Evolutionary conservation across 2,113 vertebrate genomes (phyloP).

Genomic region (Anser brachyrhynchus): DNA sequence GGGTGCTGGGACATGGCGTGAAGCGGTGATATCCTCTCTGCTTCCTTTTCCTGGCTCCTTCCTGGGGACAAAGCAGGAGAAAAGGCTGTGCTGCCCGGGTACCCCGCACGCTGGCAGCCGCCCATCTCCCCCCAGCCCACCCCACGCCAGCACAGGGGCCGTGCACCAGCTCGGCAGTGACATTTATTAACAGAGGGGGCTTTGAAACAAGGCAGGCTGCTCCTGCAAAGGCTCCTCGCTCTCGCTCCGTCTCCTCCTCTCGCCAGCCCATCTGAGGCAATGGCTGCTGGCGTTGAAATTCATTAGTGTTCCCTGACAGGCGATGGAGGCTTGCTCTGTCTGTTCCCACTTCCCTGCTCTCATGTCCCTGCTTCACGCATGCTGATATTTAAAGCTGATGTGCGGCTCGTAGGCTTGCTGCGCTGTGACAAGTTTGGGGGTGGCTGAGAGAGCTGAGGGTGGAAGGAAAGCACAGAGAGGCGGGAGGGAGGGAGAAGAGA

Average conservation of each 20-base stretch:
- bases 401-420: slow-evolving; percentile 77
- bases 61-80: not conserved
- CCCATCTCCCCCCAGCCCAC: not conserved
- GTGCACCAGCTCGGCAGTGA: slow-evolving; percentile 36
- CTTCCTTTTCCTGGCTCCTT: not conserved
- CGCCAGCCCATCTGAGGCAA: slow-evolving; percentile 63
- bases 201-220: slow-evolving; percentile 65
- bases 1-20: not conserved
- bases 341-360: slow-evolving; percentile 75
- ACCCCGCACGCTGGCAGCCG: not conserved
- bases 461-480: slow-evolving; percentile 23
- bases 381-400: slow-evolving; percentile 80
- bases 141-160: not conserved
- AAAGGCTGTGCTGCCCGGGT: not conserved
- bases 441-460: slow-evolving; percentile 48
- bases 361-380: slow-evolving; percentile 74
- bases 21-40: fast-evolving
- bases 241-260: slow-evolving; percentile 25
- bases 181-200: slow-evolving; percentile 65
- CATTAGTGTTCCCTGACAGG: slow-evolving; percentile 84
- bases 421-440: slow-evolving; percentile 79
- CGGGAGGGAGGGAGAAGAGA: slow-evolving; percentile 49
- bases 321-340: slow-evolving; percentile 73
- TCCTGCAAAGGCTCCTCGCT: slow-evolving; percentile 37
- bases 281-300: slow-evolving; percentile 77